Percentiles rank a stretch among this genome's conserved stretches.
Evolutionary conservation across 35 echinoderm and acorn worm species (phyloP).

Genomic region (Strongylocentrotus purpuratus): DNA sequence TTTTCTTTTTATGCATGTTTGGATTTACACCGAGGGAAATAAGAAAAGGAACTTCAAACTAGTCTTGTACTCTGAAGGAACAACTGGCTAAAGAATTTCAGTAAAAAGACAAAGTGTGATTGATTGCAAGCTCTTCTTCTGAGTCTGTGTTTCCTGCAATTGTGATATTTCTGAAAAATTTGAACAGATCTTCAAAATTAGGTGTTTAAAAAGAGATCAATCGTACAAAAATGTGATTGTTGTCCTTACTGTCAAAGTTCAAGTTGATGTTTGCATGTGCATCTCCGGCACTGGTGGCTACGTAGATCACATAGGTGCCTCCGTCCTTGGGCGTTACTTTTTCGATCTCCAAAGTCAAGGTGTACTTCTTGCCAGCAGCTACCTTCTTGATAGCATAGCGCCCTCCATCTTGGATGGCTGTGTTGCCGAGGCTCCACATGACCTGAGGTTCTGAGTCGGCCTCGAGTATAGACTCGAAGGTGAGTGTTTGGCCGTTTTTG

Average conservation of each 20-base stretch:
- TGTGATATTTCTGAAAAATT: too few relatives aligned
- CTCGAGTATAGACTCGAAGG: constrained; percentile 71
- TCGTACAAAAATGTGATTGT: too few relatives aligned
- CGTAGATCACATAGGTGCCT: constrained; percentile 76
- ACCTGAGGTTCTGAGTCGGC: constrained; percentile 68
- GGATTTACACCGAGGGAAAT: too few relatives aligned
- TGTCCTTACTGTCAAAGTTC: constrained; percentile 95
- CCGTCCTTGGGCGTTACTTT: constrained; percentile 87
- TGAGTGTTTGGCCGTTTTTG: constrained; percentile 78
- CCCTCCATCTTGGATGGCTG: constrained; percentile 73
- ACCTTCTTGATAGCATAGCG: constrained; percentile 64
- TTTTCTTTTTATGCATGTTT: too few relatives aligned
- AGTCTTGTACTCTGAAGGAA: too few relatives aligned
- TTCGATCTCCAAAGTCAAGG: constrained; percentile 70
- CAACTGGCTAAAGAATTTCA: too few relatives aligned
- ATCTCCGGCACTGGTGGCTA: constrained; percentile 63
- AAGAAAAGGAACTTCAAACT: too few relatives aligned
- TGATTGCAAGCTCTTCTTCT: too few relatives aligned
- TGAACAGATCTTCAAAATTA: too few relatives aligned
- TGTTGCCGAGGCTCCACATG: constrained; percentile 70
- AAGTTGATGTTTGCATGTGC: constrained; percentile 86
- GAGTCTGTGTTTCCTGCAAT: too few relatives aligned
- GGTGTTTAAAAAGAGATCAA: too few relatives aligned
- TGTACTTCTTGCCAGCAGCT: constrained; percentile 64
- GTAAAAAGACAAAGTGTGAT: too few relatives aligned